A percentile compares a stretch with the other conserved stretches of the same genome.
Conservation (phyloP, 64 coral and sea anemone genomes). For the Porites lutea region DNA sequence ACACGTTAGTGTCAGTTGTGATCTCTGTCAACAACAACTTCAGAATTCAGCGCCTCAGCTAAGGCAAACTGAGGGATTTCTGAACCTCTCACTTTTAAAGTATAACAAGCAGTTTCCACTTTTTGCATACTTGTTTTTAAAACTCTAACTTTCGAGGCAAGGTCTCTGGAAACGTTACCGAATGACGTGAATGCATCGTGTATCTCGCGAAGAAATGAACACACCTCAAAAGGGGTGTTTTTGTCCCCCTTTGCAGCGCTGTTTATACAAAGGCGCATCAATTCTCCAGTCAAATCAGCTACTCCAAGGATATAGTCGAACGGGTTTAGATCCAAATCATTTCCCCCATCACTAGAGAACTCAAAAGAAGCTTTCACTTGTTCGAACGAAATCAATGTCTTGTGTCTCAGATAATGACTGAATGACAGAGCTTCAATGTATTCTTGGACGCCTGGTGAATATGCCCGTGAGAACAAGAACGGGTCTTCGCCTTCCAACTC, state of each 20-base stretch:
- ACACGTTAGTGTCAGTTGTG: neutral
- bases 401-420: conserved; percentile 52
- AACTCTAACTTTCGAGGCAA: conserved; percentile 78
- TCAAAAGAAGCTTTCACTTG: conserved; percentile 54
- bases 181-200: conserved; percentile 77
- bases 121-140: conserved; percentile 84
- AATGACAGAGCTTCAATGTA: conserved; percentile 74
- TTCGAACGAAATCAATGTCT: conserved; percentile 74
- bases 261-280: conserved; percentile 97
- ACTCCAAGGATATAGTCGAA: conserved; percentile 92
- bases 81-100: conserved; percentile 83
- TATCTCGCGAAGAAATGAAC: conserved; percentile 63
- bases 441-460: conserved; percentile 68
- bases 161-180: conserved; percentile 67
- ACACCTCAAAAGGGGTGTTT: conserved; percentile 75
- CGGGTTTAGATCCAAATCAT: conserved; percentile 39
- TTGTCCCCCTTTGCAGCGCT: conserved; percentile 82
- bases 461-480: conserved; percentile 53
- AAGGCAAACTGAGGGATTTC: conserved; percentile 89
- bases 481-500: conserved; percentile 68
- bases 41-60: conserved; percentile 67
- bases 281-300: conserved; percentile 94
- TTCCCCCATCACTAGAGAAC: conserved; percentile 67
- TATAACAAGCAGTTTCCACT: conserved; percentile 94
- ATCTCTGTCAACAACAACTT: neutral